Conservation (phyloP, 2,113 vertebrate species). For the Leucopsar rothschildi region DNA sequence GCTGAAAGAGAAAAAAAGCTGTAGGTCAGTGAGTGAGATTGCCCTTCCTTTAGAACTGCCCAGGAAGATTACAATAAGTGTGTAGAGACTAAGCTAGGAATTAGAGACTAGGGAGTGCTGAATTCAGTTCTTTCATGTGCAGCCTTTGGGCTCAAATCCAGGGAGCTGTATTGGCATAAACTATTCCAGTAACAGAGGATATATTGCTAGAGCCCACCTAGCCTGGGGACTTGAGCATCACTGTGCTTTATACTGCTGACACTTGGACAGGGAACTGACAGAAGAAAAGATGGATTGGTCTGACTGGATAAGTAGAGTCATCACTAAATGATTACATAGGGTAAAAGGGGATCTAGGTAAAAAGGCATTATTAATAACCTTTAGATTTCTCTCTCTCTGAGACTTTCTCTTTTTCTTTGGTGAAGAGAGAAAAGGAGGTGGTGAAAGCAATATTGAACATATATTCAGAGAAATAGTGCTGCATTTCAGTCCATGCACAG, state of each 20-base stretch:
- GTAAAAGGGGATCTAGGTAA: background rate
- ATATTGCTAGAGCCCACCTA: background rate
- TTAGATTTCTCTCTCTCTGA: background rate
- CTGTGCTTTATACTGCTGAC: background rate
- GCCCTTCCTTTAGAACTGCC: constrained; percentile 2
- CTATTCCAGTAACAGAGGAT: background rate
- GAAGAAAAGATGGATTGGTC: background rate
- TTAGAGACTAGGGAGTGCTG: background rate
- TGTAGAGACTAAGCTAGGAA: constrained; percentile 2
- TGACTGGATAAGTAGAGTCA: background rate
- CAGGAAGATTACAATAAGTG: constrained; percentile 7
- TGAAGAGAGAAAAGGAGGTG: background rate
- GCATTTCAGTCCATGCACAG: background rate
- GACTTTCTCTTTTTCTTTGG: background rate
- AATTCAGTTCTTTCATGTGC: constrained; percentile 17
- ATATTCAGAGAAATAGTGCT: background rate
- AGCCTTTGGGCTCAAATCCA: constrained; percentile 4
- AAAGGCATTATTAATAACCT: background rate
- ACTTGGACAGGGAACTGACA: background rate
- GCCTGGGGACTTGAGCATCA: background rate
- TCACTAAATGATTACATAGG: background rate
- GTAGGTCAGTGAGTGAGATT: background rate
- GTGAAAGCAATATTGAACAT: background rate
- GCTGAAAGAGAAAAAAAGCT: constrained; percentile 1
- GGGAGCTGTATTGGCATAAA: background rate